Conservation (phyloP, 2,113 vertebrate species). For the Cyanoliseus patagonus region DNA sequence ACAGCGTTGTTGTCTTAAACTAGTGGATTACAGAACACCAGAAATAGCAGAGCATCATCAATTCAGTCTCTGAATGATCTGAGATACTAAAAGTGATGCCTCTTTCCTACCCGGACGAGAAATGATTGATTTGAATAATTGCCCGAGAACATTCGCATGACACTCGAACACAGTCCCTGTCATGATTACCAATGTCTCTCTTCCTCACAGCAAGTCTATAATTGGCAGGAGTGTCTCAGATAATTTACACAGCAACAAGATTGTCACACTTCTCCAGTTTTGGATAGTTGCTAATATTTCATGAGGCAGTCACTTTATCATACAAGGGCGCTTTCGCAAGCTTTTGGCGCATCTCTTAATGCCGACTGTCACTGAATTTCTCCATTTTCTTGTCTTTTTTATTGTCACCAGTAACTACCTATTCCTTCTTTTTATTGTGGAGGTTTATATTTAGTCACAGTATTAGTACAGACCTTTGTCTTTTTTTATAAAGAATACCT, state of each 20-base stretch:
- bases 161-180: neutral
- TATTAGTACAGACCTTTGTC: neutral
- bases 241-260: constrained; percentile 60
- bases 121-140: constrained; percentile 60
- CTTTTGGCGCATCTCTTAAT: constrained; percentile 11
- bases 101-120: neutral
- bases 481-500: neutral
- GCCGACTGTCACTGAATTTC: neutral
- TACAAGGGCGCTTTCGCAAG: neutral
- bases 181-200: constrained; percentile 52
- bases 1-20: neutral
- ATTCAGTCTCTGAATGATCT: neutral
- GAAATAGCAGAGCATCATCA: constrained; percentile 19
- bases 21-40: neutral
- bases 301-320: constrained; percentile 42
- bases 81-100: constrained; percentile 27
- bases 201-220: constrained; percentile 41
- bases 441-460: neutral
- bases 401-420: neutral
- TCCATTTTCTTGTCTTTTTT: neutral
- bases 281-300: constrained; percentile 59
- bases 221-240: constrained; percentile 47
- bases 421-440: neutral
- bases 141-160: constrained; percentile 2
- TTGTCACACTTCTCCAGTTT: constrained; percentile 51